Evolutionary conservation across 92 coral and sea anemone genomes (phyloP).

Genomic region (Epizoanthus ramosus): DNA sequence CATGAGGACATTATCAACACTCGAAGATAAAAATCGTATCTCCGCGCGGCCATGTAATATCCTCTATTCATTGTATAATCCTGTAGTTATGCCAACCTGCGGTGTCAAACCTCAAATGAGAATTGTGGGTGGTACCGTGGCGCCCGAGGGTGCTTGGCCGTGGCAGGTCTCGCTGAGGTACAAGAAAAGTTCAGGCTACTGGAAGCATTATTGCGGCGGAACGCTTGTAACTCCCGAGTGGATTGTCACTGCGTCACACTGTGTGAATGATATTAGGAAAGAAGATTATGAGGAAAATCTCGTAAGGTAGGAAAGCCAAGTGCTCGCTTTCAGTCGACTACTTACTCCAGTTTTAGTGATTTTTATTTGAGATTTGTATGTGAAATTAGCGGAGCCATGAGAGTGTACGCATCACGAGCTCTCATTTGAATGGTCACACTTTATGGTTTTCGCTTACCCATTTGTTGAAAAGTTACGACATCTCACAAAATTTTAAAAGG

Average conservation of each 20-base stretch:
- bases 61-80: neutral
- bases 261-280: constrained; percentile 55
- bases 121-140: constrained; percentile 89
- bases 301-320: constrained; percentile 55
- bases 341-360: neutral
- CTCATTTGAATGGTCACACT: neutral
- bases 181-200: constrained; percentile 33
- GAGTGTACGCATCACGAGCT: neutral
- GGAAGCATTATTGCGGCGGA: constrained; percentile 93
- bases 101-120: constrained; percentile 66
- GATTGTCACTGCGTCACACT: constrained; percentile 92
- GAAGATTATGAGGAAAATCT: constrained; percentile 44
- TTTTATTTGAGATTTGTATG: too few species aligned
- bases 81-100: constrained; percentile 56
- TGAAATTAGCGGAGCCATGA: neutral
- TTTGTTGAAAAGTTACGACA: too few species aligned
- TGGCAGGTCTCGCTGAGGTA: constrained; percentile 88
- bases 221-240: constrained; percentile 69
- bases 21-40: too few species aligned
- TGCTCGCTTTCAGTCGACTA: too few species aligned
- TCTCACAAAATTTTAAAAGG: too few species aligned
- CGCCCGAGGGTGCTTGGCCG: constrained; percentile 81
- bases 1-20: too few species aligned
- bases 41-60: too few species aligned
- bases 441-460: too few species aligned